Evolutionary conservation across 1,140 invertebrate species (phyloP).

Genomic region (Ostrea denselamellosa): DNA sequence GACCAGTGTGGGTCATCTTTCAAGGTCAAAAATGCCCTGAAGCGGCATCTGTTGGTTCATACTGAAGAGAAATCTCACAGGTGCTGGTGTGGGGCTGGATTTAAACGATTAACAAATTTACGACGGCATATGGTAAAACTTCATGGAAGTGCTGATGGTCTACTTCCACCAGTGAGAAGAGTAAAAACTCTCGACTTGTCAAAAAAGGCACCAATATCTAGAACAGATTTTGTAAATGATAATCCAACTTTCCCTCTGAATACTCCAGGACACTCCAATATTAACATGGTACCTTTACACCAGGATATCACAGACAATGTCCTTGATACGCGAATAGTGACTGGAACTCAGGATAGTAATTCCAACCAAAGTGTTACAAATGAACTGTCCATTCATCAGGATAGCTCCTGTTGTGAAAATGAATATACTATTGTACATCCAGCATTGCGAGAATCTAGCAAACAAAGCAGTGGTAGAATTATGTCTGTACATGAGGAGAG

Average conservation of each 20-base stretch:
- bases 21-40: constrained; percentile 73
- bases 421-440: no score
- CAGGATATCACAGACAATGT: not conserved
- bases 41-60: constrained; percentile 72
- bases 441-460: no score
- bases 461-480: not conserved
- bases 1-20: constrained; percentile 73
- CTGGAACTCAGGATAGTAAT: not conserved
- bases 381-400: not conserved
- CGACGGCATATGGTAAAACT: constrained; percentile 76
- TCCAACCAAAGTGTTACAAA: not conserved
- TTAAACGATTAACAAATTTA: constrained; percentile 75
- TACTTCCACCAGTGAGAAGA: constrained; percentile 66
- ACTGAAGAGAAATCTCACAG: constrained; percentile 67
- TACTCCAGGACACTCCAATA: not conserved
- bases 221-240: constrained; percentile 34
- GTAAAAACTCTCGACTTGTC: constrained; percentile 62
- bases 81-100: constrained; percentile 74
- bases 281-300: not conserved
- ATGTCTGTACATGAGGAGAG: not conserved
- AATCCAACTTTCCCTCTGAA: not conserved
- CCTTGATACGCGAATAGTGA: not conserved
- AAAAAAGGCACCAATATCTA: constrained; percentile 51
- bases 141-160: constrained; percentile 64
- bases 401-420: no score